A percentile compares a stretch with the other conserved stretches of the same genome.
These are phyloP conservation scores for Pterocles gutturalis DNA, from an alignment of 2,113 vertebrate species.

Conservation along the genomic window DNA sequence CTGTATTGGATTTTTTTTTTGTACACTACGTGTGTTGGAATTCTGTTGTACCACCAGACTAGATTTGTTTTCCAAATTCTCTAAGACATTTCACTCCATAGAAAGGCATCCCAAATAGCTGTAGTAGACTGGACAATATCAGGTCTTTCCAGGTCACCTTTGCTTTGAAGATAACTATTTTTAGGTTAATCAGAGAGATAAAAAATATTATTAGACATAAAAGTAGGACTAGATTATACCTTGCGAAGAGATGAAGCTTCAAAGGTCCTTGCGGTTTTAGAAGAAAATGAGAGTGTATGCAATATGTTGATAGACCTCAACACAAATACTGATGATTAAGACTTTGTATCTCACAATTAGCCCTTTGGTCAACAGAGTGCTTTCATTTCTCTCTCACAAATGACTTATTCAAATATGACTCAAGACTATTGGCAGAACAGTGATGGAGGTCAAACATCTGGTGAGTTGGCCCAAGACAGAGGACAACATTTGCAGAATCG, in stretches of 20 bases:
- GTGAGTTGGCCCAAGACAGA: background rate
- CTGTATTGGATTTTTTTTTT: background rate
- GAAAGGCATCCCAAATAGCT: background rate
- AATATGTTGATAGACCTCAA: background rate
- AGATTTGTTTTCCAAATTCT: background rate
- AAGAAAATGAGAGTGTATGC: background rate
- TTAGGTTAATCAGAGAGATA: background rate
- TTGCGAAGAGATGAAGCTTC: background rate
- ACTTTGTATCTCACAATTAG: background rate
- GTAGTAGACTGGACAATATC: background rate
- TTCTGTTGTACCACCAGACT: background rate
- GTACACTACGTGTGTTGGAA: background rate
- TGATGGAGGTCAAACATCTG: background rate
- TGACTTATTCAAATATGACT: background rate
- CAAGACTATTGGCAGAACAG: background rate
- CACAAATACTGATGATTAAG: background rate
- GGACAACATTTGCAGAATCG: fast-evolving
- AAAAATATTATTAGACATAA: background rate
- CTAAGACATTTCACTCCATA: background rate
- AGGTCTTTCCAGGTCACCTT: background rate
- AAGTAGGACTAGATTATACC: background rate
- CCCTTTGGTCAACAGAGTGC: fast-evolving
- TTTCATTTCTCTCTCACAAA: background rate
- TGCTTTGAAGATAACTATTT: background rate
- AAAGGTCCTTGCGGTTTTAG: background rate